Conservation (phyloP, 2,888 invertebrate genomes). For the Chrysina gloriosa region DNA sequence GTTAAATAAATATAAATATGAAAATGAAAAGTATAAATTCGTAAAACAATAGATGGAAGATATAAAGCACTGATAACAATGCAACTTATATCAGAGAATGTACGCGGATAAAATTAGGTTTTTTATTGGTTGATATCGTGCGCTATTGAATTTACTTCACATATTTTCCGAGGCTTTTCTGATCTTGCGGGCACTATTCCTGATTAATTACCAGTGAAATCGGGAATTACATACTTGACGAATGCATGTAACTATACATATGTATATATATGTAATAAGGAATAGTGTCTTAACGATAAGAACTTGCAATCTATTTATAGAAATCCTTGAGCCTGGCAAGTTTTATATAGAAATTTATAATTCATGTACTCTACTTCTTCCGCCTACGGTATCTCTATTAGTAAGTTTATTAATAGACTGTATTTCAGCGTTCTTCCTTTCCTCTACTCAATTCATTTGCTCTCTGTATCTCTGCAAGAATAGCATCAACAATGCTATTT, state of each 20-base stretch:
- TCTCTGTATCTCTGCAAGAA: background rate
- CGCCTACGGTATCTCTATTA: conserved; percentile 39
- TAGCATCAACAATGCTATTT: too few species aligned
- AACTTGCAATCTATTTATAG: conserved; percentile 38
- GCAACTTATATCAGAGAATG: too few species aligned
- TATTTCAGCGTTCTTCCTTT: background rate
- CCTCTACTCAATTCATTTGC: background rate
- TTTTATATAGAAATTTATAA: conserved; percentile 44
- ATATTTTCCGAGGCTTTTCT: too few species aligned
- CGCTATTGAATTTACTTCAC: too few species aligned
- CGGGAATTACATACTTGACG: background rate
- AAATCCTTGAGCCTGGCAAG: conserved; percentile 37
- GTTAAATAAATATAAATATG: too few species aligned
- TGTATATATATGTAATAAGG: background rate
- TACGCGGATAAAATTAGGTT: too few species aligned
- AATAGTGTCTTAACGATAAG: background rate
- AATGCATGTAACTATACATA: background rate
- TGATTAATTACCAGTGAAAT: background rate
- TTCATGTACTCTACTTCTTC: conserved; percentile 39
- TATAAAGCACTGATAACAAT: too few species aligned
- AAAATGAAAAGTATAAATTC: too few species aligned
- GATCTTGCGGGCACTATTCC: too few species aligned
- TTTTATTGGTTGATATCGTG: too few species aligned
- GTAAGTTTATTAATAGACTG: conserved; percentile 38
- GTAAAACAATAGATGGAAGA: too few species aligned